phyloP scores from a whole-genome alignment of 1,140 invertebrate genomes.

The Calliopsis andreniformis region DNA sequence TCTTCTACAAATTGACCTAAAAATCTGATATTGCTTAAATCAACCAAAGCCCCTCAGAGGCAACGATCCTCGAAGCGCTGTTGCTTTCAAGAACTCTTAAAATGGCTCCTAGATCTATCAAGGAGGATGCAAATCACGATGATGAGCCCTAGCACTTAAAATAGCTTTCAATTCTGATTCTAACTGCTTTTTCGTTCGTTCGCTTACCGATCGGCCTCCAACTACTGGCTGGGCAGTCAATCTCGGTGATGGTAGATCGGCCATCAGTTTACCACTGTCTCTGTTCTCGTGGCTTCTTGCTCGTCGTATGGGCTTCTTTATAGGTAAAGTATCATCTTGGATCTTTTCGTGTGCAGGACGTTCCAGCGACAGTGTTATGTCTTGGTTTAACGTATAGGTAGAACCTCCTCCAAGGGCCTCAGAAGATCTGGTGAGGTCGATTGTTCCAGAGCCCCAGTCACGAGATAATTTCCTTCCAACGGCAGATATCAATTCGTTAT shows the following conservation, averaged over 20 bases:
- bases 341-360: slow-evolving; percentile 62
- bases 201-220: slow-evolving; percentile 76
- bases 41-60: slow-evolving; percentile 81
- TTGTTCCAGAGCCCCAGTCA: slow-evolving; percentile 77
- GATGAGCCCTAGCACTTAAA: slow-evolving; percentile 79
- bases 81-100: slow-evolving; percentile 65
- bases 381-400: slow-evolving; percentile 67
- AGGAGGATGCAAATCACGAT: slow-evolving; percentile 79
- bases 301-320: slow-evolving; percentile 76
- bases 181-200: slow-evolving; percentile 79
- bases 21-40: slow-evolving; percentile 82
- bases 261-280: slow-evolving; percentile 69
- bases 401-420: slow-evolving; percentile 72
- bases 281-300: slow-evolving; percentile 79
- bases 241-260: slow-evolving; percentile 72
- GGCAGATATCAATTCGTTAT: slow-evolving; percentile 75
- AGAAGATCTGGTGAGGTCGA: slow-evolving; percentile 75
- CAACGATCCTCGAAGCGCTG: slow-evolving; percentile 72
- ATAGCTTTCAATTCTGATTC: slow-evolving; percentile 80
- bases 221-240: slow-evolving; percentile 75
- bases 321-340: slow-evolving; percentile 61
- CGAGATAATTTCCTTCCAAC: slow-evolving; percentile 77
- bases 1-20: slow-evolving; percentile 81
- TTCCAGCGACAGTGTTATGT: slow-evolving; percentile 64
- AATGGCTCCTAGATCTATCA: slow-evolving; percentile 69